Base-by-base conservation (phyloP, 2,888 invertebrate species). In the Agrotis clavis region DNA sequence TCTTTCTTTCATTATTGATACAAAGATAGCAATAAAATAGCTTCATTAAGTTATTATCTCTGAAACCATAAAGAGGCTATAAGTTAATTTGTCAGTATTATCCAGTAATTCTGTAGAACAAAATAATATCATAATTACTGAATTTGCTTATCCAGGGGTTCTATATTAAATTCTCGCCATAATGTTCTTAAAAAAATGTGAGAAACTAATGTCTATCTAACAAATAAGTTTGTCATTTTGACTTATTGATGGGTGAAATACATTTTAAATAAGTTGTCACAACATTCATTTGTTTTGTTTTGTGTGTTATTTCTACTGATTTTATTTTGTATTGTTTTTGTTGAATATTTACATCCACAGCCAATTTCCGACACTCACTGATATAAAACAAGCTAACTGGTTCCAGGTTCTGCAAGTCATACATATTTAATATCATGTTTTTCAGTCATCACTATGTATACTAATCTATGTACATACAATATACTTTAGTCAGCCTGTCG, bases 41-140 rank as follows among this genome's bases (percentile, higher is more conserved):
- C 35, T 47, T 51, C 30, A 45, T 21, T 57, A 25, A 2, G n/a
- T 25, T 63, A 16, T 71, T 50, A 67, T 59, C 57, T 73, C 18
- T 25, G 7, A 25, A 47, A 5, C 57, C n/a, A n/a, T 65, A 47
- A 18, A 72, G 51, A 66, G 59, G 51, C 25, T 35, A 19, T 47
- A 59, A 25, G 66, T 47, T 67, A 9, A 4, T 18, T 18, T 47
- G 19, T 21, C 56, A 13, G 6, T 51, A 48, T 59, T 73, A 67
- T 35, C 59, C 35, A 16, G 19, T 25, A 73, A 41, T 59, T 35
- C 35, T 57, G 11, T 57, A n/a, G 6, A 57, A 35, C n/a, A 13
- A 41, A 41, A 41, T 30, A n/a, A 35, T 13, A 57, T 35, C 13
- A 57, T 57, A 4, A n/a, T n/a, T n/a, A 9, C 9, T 54, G 18